Conservation (phyloP, 2,888 invertebrate genomes). For the Mellilla xanthometata region DNA sequence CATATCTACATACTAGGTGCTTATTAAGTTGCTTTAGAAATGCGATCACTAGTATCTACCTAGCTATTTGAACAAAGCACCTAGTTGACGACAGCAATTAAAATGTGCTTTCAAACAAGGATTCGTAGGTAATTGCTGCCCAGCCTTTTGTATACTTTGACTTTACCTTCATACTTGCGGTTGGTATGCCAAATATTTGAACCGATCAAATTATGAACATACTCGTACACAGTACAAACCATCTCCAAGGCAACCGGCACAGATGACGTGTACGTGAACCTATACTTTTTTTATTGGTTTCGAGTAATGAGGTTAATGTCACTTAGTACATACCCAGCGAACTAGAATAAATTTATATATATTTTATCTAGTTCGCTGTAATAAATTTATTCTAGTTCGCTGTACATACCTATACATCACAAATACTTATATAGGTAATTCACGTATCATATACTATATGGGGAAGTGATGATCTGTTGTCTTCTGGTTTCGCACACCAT, state of each 20-base stretch:
- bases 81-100: too few relatives aligned
- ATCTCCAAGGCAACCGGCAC: slow-evolving; percentile 28
- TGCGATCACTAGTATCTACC: too few relatives aligned
- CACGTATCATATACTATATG: too few relatives aligned
- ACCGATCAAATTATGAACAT: slow-evolving; percentile 23
- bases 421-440: too few relatives aligned
- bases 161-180: slow-evolving; percentile 1
- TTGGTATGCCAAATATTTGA: slow-evolving; percentile 25
- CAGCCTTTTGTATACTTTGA: slow-evolving; percentile 4
- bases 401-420: too few relatives aligned
- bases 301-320: slow-evolving; percentile 40
- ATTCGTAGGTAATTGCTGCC: slow-evolving; percentile 2
- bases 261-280: not conserved
- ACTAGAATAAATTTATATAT: too few relatives aligned
- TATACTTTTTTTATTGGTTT: slow-evolving; percentile 24
- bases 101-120: slow-evolving; percentile 1
- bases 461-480: not conserved
- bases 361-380: too few relatives aligned
- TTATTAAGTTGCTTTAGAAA: too few relatives aligned
- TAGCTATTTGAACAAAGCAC: too few relatives aligned
- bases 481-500: slow-evolving; percentile 3
- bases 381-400: too few relatives aligned
- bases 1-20: too few relatives aligned
- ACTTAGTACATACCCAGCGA: too few relatives aligned
- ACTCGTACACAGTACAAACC: slow-evolving; percentile 34